Percentiles rank a stretch among this genome's conserved stretches.
phyloP scores from a whole-genome alignment of 2,113 vertebrate species.

The Phasianus colchicus region DNA sequence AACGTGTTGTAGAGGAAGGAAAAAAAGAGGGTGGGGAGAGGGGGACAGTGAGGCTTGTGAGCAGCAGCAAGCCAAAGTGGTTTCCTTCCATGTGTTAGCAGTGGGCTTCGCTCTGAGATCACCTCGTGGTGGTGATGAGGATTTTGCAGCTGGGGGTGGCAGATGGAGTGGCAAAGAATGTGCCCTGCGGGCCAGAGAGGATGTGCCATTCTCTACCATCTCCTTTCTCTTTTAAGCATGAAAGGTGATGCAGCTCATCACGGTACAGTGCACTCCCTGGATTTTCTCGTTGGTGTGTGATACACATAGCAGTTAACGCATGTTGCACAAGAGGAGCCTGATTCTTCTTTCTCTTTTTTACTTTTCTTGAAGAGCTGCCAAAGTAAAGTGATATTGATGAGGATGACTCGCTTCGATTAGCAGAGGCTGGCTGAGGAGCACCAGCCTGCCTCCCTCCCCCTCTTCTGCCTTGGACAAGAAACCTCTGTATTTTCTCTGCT shows the following conservation, averaged over 20 bases:
- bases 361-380: constrained; percentile 21
- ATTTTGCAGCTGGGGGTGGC: constrained; percentile 67
- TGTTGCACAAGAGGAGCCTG: not conserved
- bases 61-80: constrained; percentile 32
- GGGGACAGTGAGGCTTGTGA: not conserved
- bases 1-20: constrained; percentile 41
- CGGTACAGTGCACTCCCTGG: not conserved
- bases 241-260: constrained; percentile 5
- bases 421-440: not conserved
- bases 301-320: not conserved
- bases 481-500: not conserved
- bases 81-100: constrained; percentile 50
- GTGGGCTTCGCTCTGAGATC: not conserved
- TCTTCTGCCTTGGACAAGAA: not conserved
- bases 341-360: not conserved
- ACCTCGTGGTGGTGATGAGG: constrained; percentile 35
- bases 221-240: constrained; percentile 17
- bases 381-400: constrained; percentile 58
- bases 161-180: constrained; percentile 64
- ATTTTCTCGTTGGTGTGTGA: not conserved
- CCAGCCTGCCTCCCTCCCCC: not conserved
- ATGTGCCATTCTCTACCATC: not conserved
- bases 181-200: constrained; percentile 28
- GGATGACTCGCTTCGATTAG: constrained; percentile 23
- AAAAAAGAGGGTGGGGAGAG: constrained; percentile 18